Evolutionary conservation across 2,888 invertebrate species (phyloP), one percentile per base, ranked within the genome.

Genomic region (Epinotia demarniana): DNA sequence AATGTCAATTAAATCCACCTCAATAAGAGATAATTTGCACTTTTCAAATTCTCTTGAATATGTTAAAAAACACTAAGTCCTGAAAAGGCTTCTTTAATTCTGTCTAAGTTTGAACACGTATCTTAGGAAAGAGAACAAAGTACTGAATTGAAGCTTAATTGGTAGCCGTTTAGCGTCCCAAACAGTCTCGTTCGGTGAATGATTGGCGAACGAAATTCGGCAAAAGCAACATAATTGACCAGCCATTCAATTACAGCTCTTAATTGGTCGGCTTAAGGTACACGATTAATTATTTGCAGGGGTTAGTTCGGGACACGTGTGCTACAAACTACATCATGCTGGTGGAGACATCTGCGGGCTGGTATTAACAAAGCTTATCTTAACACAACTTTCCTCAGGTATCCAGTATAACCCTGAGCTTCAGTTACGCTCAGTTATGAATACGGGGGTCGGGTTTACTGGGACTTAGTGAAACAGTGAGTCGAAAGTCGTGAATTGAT

Each of bases 111-210:
- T 27, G 12, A 18, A 33, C 43, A 46, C 16, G 49, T 53, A 53
- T 71, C 71, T 64, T 66, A 55, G 70, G 66, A 71, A 70, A 43
- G 43, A 39, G 60, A 64, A 61, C 71, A 61, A 61, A 75, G 61
- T 60, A 46, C 57, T 53, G 33, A 70, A 63, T 53, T 58, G 57
- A 64, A 64, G 9, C 33, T 49, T 64, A 64, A 64, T 64, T 58
- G 43, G 57, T 4, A 49, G 12, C 69, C 69, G 33, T 74, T 74
- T 63, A 58, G 39, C 16, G 39, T 53, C 61, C 19, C 62, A 43
- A 72, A 43, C 46, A 18, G 33, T 62, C 57, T 49, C 43, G 63
- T 55, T 55, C n/a, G 27, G 57, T 64, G 33, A 70, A 49, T 63
- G 33, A 19, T 58, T 43, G 11, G 68, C 27, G 66, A 67, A 67